Evolutionary conservation across 2,113 vertebrate species (phyloP).

Genomic region (Scolopax mira): DNA sequence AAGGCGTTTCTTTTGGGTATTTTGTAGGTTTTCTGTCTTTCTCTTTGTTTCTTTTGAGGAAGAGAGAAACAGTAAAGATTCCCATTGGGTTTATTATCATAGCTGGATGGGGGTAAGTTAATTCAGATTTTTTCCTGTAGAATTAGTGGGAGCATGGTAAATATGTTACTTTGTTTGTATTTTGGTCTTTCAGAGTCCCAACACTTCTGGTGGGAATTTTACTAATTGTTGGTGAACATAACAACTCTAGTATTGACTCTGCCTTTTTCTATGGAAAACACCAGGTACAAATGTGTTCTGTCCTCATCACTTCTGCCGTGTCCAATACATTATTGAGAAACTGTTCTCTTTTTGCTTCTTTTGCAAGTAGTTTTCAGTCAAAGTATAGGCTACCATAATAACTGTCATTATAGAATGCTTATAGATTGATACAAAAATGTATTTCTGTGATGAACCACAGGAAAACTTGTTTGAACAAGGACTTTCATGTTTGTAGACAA

Average conservation of each 20-base stretch:
- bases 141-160: neutral
- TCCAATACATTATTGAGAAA: neutral
- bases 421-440: neutral
- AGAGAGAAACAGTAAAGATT: conserved; percentile 78
- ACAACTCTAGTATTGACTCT: conserved; percentile 79
- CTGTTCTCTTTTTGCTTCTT: neutral
- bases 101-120: conserved; percentile 93
- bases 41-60: conserved; percentile 87
- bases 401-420: neutral
- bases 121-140: neutral
- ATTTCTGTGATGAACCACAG: neutral
- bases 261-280: conserved; percentile 90
- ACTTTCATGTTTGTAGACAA: neutral
- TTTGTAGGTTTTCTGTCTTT: conserved; percentile 87
- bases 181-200: conserved; percentile 80
- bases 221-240: conserved; percentile 81
- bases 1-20: neutral
- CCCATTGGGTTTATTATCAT: conserved; percentile 80
- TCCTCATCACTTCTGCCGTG: neutral
- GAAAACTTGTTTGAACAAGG: neutral
- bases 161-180: neutral
- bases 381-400: neutral
- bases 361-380: neutral
- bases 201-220: conserved; percentile 81
- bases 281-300: conserved; percentile 78